A percentile compares a stretch with the other conserved stretches of the same genome.
Evolutionary conservation across 37 sponge, comb jelly and placozoan genomes (phyloP).

Genomic region (Beroe ovata): DNA sequence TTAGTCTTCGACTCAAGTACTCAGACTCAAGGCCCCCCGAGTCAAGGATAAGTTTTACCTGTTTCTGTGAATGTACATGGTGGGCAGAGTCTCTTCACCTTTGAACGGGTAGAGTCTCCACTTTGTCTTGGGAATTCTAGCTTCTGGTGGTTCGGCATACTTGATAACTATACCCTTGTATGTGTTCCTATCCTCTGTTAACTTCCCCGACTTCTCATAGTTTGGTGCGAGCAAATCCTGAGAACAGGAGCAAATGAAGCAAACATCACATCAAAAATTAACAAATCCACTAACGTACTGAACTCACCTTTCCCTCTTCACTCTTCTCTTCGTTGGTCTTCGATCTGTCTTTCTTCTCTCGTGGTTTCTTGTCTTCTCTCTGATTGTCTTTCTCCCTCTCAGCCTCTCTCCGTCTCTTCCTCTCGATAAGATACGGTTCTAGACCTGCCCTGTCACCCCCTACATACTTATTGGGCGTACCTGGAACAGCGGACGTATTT

Average conservation of each 20-base stretch:
- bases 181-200: conserved; percentile 94
- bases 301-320: background rate
- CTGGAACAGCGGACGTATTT: too few relatives aligned
- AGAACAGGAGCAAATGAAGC: background rate
- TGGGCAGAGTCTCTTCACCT: conserved; percentile 80
- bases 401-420: conserved; percentile 54
- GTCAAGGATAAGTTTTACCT: conserved; percentile 31
- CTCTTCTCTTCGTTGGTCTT: background rate
- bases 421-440: conserved; percentile 7
- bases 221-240: conserved; percentile 73
- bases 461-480: conserved; percentile 40
- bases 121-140: conserved; percentile 87
- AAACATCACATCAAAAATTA: too few relatives aligned
- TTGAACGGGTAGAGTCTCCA: conserved; percentile 97
- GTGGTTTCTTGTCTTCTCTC: conserved; percentile 25
- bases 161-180: conserved; percentile 94
- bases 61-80: conserved; percentile 71
- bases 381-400: conserved; percentile 41
- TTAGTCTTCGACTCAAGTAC: too few relatives aligned
- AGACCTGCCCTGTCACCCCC: conserved; percentile 59
- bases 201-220: conserved; percentile 86
- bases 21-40: too few relatives aligned
- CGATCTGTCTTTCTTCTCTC: conserved; percentile 5
- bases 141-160: conserved; percentile 92
- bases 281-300: too few relatives aligned